Base-by-base conservation (phyloP, 2,888 invertebrate genomes). In the Apoda limacodes region DNA sequence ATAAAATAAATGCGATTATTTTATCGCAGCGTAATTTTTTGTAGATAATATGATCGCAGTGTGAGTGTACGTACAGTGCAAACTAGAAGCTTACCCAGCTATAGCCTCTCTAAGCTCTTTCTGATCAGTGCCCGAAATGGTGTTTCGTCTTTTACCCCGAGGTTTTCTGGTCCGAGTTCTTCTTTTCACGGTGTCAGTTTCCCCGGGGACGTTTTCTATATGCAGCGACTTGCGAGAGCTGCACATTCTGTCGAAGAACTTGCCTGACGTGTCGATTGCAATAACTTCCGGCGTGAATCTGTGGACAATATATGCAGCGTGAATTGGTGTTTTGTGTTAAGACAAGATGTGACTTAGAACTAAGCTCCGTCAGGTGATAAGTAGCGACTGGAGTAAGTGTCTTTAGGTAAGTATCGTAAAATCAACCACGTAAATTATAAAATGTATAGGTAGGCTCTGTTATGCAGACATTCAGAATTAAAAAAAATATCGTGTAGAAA, bases 261-360 rank as follows among this genome's bases (percentile, higher is more conserved):
- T 85, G 30, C 95, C 95, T 39, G 93, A 90, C 31, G 92, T 88
- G 74, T 97, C 95, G 52, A 97, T 93, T 37, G 90, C 87, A 39
- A 97, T 90, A 42, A 95, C 75, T 82, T 93, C 89, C 43, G 93
- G 91, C 31, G 92, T 92, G 82, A 92, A 95, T 82, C 92, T 92
- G 74, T 17, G 5, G 17, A n/a, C n/a, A n/a, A n/a, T n/a, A n/a
- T n/a, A n/a, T n/a, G n/a, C n/a, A n/a, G n/a, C n/a, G n/a, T n/a
- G n/a, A n/a, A n/a, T n/a, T n/a, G n/a, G n/a, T n/a, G n/a, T n/a
- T n/a, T n/a, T n/a, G n/a, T n/a, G n/a, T n/a, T n/a, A n/a, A n/a
- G n/a, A n/a, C n/a, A n/a, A n/a, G n/a, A n/a, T n/a, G n/a, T n/a
- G n/a, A n/a, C n/a, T n/a, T n/a, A n/a, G n/a, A n/a, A n/a, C n/a